phyloP scores from a whole-genome alignment of 2,888 invertebrate genomes.

The Ochlodes sylvanus region DNA sequence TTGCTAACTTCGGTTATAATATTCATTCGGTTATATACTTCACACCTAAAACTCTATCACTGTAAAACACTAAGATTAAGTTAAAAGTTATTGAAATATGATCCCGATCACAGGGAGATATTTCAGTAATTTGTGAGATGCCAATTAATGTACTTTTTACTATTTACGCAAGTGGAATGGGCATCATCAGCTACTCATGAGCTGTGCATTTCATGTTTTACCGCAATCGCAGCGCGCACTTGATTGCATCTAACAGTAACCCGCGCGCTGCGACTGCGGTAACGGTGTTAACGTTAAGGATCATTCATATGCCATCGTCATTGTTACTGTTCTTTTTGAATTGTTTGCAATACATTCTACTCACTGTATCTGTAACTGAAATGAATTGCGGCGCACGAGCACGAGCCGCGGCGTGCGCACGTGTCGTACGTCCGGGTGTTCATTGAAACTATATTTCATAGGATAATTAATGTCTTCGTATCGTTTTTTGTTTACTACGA shows the following conservation, averaged over 20 bases:
- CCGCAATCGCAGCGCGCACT: conserved; percentile 4
- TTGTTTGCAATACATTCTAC: conserved; percentile 53
- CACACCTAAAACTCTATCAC: no score
- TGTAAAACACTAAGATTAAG: no score
- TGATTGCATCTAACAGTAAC: no score
- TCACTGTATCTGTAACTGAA: no score
- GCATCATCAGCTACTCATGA: background rate
- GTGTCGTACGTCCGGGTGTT: background rate
- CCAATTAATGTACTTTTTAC: background rate
- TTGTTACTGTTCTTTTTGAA: conserved; percentile 49
- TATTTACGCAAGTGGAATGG: conserved; percentile 2
- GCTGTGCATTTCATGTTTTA: conserved; percentile 15
- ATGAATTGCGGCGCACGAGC: background rate
- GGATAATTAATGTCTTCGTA: background rate
- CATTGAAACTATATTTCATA: background rate
- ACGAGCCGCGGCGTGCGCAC: background rate
- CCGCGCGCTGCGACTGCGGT: conserved; percentile 7
- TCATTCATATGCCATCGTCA: conserved; percentile 67
- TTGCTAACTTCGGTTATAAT: no score
- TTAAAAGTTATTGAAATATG: no score
- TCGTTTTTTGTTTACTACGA: background rate
- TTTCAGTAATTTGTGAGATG: conserved; percentile 23
- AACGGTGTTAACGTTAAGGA: conserved; percentile 41
- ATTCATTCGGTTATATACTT: no score
- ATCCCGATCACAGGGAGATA: background rate